Conservation (phyloP, 2,797 vertebrate species). For the Hozukius guyotensis region DNA sequence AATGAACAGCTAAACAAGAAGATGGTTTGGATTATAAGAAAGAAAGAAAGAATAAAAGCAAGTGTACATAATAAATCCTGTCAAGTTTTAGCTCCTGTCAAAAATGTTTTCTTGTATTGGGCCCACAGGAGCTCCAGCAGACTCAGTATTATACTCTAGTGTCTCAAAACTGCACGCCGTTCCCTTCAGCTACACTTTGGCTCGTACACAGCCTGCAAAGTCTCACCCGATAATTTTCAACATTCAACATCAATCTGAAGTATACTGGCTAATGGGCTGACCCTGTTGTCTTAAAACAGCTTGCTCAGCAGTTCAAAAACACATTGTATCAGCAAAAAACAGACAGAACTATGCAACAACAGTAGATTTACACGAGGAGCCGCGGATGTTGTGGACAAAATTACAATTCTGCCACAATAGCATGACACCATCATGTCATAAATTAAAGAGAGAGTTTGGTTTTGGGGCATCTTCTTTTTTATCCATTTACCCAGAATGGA, state of each 20-base stretch:
- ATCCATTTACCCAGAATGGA: not conserved
- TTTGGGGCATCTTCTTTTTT: not conserved
- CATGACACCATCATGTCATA: not conserved
- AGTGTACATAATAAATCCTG: not conserved
- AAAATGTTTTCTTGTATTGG: not conserved
- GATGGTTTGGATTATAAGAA: not conserved
- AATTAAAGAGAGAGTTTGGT: not conserved
- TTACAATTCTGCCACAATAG: not conserved
- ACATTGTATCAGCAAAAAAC: slow-evolving; percentile 66
- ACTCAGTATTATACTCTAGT: not conserved
- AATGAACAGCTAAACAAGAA: not conserved
- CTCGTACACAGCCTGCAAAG: slow-evolving; percentile 29
- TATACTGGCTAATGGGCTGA: slow-evolving; percentile 61
- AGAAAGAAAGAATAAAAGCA: not conserved
- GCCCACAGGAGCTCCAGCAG: not conserved
- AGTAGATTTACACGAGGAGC: slow-evolving; percentile 34
- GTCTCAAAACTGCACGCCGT: slow-evolving; percentile 17
- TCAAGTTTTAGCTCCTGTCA: slow-evolving; percentile 6
- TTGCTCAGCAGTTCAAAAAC: slow-evolving; percentile 70
- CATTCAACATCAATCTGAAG: slow-evolving; percentile 60
- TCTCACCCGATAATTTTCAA: slow-evolving; percentile 46
- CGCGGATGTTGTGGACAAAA: slow-evolving; percentile 19
- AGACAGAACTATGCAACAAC: slow-evolving; percentile 56
- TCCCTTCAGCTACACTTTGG: slow-evolving; percentile 21
- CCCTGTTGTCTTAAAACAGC: slow-evolving; percentile 64